Percentiles rank a stretch among this genome's conserved stretches.
Conservation (phyloP, 2,888 invertebrate species). For the Drosophila imparisetae region DNA sequence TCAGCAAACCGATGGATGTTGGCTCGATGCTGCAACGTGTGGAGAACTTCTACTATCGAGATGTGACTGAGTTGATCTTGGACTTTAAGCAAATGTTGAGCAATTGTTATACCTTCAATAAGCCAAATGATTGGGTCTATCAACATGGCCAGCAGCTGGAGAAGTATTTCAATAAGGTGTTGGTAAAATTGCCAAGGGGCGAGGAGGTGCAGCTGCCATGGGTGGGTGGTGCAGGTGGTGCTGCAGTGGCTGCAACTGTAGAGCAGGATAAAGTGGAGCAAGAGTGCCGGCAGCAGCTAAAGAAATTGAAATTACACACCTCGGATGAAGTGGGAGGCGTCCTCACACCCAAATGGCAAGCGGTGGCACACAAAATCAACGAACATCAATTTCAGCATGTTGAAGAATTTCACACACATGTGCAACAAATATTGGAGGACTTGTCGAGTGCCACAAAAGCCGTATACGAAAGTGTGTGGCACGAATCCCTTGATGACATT, state of each 20-base stretch:
- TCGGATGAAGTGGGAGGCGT: background rate
- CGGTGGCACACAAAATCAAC: background rate
- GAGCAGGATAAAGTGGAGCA: background rate
- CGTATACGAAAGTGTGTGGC: background rate
- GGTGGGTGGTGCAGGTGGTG: background rate
- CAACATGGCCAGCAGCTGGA: background rate
- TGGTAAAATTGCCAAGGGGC: background rate
- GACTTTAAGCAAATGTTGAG: background rate
- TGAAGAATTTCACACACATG: background rate
- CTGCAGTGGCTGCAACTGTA: background rate
- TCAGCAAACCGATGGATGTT: background rate
- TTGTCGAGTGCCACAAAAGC: background rate
- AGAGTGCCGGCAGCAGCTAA: background rate
- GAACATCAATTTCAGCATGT: background rate
- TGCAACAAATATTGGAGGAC: background rate
- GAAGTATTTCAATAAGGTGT: background rate
- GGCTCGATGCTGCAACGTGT: background rate
- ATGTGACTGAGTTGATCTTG: background rate
- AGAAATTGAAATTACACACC: background rate
- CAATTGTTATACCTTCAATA: background rate
- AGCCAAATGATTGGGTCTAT: background rate
- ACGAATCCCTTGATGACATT: background rate
- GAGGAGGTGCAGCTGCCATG: background rate
- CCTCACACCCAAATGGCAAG: background rate
- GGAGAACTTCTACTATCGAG: background rate